phyloP scores from a whole-genome alignment of 2,113 vertebrate species.

The Protobothrops mucrosquamatus region DNA sequence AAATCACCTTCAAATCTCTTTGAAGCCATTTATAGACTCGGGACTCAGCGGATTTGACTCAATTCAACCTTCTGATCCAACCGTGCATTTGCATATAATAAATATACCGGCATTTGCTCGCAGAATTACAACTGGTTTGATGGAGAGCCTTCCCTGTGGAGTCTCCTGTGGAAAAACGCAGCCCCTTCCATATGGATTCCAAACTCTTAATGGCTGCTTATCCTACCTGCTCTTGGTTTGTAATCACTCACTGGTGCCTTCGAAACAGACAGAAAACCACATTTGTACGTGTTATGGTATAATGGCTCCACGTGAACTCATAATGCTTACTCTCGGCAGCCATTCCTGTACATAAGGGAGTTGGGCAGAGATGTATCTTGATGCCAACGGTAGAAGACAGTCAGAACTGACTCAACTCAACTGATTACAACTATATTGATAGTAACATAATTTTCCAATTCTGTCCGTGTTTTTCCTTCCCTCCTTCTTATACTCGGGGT shows the following conservation, averaged over 20 bases:
- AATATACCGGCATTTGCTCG: conserved; percentile 67
- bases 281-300: background rate
- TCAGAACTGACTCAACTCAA: background rate
- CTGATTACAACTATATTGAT: background rate
- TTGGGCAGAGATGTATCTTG: background rate
- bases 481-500: background rate
- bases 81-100: conserved; percentile 22
- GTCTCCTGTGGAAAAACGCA: background rate
- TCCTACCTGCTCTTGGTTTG: background rate
- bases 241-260: background rate
- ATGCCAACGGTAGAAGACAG: background rate
- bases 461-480: background rate
- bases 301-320: background rate
- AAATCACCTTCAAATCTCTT: background rate
- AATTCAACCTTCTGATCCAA: background rate
- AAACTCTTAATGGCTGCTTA: conserved; percentile 15
- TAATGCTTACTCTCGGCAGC: background rate
- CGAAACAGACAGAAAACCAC: background rate
- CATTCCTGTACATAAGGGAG: background rate
- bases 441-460: background rate
- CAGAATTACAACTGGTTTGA: conserved; percentile 46
- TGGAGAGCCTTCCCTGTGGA: conserved; percentile 18
- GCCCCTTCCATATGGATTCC: conserved; percentile 1
- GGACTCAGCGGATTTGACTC: background rate
- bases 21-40: background rate